Conservation (phyloP, 2,888 invertebrate genomes). For the Clusia tigrina region DNA sequence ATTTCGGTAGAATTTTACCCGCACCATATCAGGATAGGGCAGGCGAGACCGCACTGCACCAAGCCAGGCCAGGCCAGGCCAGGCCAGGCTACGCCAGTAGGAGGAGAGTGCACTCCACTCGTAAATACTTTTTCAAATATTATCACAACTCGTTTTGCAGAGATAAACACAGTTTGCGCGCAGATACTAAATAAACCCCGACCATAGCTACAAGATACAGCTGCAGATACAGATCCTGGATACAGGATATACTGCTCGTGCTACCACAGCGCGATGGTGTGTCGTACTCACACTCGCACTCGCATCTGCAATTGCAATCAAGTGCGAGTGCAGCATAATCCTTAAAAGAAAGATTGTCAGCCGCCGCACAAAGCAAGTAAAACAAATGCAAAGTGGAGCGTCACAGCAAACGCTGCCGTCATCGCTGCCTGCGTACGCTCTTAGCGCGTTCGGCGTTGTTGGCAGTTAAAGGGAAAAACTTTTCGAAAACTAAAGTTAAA, state of each 20-base stretch:
- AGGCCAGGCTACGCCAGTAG: no score
- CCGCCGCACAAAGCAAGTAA: neutral
- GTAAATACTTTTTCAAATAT: conserved; percentile 61
- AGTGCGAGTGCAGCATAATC: neutral
- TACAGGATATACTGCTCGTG: no score
- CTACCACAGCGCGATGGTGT: neutral
- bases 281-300: no score
- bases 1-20: no score
- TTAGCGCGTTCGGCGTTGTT: no score
- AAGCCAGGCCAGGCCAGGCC: no score
- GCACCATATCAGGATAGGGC: no score
- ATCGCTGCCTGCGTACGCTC: neutral
- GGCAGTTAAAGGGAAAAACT: neutral
- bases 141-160: conserved; percentile 50
- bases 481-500: no score
- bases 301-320: neutral
- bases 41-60: no score
- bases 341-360: neutral
- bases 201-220: neutral
- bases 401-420: neutral
- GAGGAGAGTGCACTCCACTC: no score
- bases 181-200: neutral
- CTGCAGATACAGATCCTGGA: neutral
- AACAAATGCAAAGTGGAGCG: neutral
- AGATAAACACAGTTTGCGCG: no score